phyloP scores from a whole-genome alignment of 2,113 vertebrate genomes.

The Pterophyllum scalare region DNA sequence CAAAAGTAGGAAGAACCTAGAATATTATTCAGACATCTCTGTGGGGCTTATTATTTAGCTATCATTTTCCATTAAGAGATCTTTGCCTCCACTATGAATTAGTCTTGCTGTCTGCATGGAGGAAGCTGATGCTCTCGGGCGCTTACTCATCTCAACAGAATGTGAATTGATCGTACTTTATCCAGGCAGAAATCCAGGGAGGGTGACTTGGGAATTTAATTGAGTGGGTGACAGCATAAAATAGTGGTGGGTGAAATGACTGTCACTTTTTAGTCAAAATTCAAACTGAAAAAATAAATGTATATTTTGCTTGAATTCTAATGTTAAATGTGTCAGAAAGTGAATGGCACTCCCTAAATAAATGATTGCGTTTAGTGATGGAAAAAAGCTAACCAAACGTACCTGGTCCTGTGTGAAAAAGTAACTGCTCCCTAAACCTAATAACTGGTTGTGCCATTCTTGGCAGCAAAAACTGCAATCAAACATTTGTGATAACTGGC shows the following conservation, averaged over 20 bases:
- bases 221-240: constrained; percentile 8
- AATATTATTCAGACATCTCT: constrained; percentile 38
- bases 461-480: background rate
- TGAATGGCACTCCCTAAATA: background rate
- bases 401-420: background rate
- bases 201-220: constrained; percentile 18
- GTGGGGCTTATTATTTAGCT: constrained; percentile 33
- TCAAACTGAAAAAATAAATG: background rate
- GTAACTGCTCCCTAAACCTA: background rate
- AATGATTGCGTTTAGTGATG: background rate
- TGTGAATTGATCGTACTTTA: constrained; percentile 55
- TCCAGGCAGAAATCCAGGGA: constrained; percentile 42
- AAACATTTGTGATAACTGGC: background rate
- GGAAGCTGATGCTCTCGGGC: constrained; percentile 17
- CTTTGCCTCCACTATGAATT: constrained; percentile 54
- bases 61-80: constrained; percentile 49
- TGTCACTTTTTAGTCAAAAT: background rate
- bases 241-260: background rate
- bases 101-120: constrained; percentile 42
- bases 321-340: background rate
- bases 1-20: constrained; percentile 25
- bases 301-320: background rate
- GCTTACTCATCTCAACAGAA: constrained; percentile 53
- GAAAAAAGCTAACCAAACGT: background rate
- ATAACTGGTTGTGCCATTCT: background rate